Evolutionary conservation across 37 sponge, comb jelly and placozoan species (phyloP).

Genomic region (Geodia barretti): DNA sequence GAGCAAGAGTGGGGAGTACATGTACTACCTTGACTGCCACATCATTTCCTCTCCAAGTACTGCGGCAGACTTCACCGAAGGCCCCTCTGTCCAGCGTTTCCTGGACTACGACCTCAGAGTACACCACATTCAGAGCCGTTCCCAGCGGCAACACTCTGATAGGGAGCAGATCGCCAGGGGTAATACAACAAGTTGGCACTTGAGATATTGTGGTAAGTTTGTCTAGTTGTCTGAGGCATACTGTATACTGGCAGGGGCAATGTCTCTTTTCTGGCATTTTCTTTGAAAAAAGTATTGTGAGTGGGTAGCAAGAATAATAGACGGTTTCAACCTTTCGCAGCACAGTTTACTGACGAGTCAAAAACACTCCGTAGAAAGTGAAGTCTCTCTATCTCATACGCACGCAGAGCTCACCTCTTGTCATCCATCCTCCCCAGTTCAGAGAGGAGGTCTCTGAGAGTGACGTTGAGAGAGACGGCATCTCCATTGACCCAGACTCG

Average conservation of each 20-base stretch:
- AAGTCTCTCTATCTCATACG: no score
- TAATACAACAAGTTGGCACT: no score
- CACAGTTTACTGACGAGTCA: no score
- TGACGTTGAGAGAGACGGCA: constrained; percentile 53
- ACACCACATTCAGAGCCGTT: constrained; percentile 24
- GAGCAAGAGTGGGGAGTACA: neutral
- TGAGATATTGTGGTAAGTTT: no score
- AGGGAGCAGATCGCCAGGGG: no score
- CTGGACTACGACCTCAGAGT: constrained; percentile 33
- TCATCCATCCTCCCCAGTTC: neutral
- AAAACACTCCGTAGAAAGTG: no score
- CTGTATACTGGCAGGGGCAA: neutral
- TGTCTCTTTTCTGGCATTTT: no score
- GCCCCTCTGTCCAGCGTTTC: constrained; percentile 76
- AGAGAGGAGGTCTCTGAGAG: constrained; percentile 54
- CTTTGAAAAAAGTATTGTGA: no score
- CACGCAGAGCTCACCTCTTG: no score
- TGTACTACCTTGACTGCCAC: constrained; percentile 76
- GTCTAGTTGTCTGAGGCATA: no score
- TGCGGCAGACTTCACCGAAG: constrained; percentile 81
- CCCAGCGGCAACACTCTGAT: neutral
- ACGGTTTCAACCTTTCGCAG: no score
- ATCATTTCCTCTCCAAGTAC: constrained; percentile 65
- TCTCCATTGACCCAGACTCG: constrained; percentile 42
- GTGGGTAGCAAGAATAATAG: no score